Base-by-base conservation (phyloP, 37 sponge, comb jelly and placozoan genomes). In the Crambe crambe region DNA sequence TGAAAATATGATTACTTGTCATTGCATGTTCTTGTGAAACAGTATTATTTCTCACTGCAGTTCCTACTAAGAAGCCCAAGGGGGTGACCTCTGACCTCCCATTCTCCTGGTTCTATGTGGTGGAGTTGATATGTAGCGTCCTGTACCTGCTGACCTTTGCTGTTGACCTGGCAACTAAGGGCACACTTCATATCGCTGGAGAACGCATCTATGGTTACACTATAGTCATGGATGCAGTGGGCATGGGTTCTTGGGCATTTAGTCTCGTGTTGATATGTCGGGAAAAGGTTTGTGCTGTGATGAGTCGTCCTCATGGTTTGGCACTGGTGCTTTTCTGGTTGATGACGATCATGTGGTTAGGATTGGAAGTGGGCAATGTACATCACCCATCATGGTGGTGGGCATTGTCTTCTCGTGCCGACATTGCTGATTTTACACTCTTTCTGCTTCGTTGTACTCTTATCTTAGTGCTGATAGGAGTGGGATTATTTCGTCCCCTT, bases 331-430 rank as follows among this genome's bases (percentile, higher is more conserved):
- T 92, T 9, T 92, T 85, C 72, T 92, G 93, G 93, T 26, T 67
- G 0, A 32, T 81, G n/a, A 73, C 31, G 17, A 66, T 61, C 15
- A 23, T 92, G 30, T 78, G 86, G 75, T 60, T 87, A 40, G 54
- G 72, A 23, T 58, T 88, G 21, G 36, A 80, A 26, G n/a, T 92
- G 5, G 70, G 81, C 10, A 84, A 85, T 0, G 88, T 75, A 76
- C 51, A 42, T 38, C 81, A 78, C 37, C 58, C 78, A 0, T 66
- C 77, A 27, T 92, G 93, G 93, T 92, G 89, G 89, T 92, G 93
- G 93, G 25, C 37, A 2, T 62, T 82, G 36, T 1, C 63, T 17
- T 54, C 51, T 23, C 59, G n/a, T 1, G 35, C 40, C 0, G 93
- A 85, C 60, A 73, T 88, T 20, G 31, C 82, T 47, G 89, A 92